These are phyloP conservation scores for Boloria euphrosyne DNA, from an alignment of 2,888 invertebrate genomes.

Conservation along the genomic window DNA sequence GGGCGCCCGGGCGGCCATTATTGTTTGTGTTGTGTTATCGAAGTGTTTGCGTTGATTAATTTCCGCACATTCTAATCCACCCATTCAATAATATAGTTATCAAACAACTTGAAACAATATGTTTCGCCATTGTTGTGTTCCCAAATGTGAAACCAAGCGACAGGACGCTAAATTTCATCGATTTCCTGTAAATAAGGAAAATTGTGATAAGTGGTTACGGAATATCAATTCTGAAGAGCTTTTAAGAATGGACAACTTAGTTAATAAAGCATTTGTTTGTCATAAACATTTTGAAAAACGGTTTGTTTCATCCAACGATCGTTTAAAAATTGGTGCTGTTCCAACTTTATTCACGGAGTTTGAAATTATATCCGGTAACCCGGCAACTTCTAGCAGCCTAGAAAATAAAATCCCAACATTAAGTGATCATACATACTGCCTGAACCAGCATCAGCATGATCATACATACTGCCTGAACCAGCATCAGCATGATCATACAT, in stretches of 20 bases:
- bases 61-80: too few species aligned
- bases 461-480: too few species aligned
- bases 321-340: background rate
- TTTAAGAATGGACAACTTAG: conserved; percentile 1
- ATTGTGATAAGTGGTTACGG: background rate
- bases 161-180: background rate
- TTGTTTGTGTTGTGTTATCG: too few species aligned
- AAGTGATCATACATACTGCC: background rate
- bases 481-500: too few species aligned
- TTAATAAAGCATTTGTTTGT: conserved; percentile 5
- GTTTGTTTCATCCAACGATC: background rate
- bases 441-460: background rate
- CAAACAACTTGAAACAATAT: too few species aligned
- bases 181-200: conserved; percentile 1
- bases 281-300: conserved; percentile 7
- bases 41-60: too few species aligned
- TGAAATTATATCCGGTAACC: conserved; percentile 3
- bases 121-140: too few species aligned
- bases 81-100: too few species aligned
- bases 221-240: conserved; percentile 2
- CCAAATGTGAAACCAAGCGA: too few species aligned
- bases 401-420: background rate
- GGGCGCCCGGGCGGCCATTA: too few species aligned
- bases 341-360: conserved; percentile 9
- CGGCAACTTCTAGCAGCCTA: background rate